A percentile compares a stretch with the other conserved stretches of the same genome.
Evolutionary conservation across 2,797 vertebrate species (phyloP).

Genomic region (Propithecus deckenii): DNA sequence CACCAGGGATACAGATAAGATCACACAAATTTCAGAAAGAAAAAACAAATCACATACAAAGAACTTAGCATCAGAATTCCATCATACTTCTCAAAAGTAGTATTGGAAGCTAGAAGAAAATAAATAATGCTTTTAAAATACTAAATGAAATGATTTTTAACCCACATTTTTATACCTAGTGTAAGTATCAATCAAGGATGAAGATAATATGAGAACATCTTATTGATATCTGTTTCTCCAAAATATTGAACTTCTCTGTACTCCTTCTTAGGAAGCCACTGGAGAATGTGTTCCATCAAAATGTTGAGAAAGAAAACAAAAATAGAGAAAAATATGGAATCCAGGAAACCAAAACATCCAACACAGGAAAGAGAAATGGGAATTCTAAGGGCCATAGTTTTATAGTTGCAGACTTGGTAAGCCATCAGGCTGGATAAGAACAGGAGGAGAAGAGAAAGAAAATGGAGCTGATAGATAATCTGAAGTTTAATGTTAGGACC

Average conservation of each 20-base stretch:
- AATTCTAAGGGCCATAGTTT: neutral
- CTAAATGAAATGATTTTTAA: neutral
- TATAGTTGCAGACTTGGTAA: neutral
- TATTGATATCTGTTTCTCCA: neutral
- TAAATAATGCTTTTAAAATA: neutral
- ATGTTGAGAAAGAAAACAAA: neutral
- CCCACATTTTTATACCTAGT: neutral
- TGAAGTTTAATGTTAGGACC: neutral
- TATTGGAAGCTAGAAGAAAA: neutral
- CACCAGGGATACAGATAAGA: neutral
- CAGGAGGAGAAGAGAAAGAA: neutral
- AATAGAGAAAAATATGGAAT: neutral
- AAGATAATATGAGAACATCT: neutral
- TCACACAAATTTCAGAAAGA: neutral
- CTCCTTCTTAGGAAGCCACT: neutral
- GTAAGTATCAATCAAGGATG: neutral
- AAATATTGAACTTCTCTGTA: neutral
- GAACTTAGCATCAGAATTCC: neutral
- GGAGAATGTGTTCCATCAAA: neutral
- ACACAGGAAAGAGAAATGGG: neutral
- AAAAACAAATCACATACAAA: neutral
- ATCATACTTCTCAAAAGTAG: neutral
- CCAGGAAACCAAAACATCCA: neutral
- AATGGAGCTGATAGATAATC: neutral
- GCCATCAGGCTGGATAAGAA: neutral